Percentiles rank a stretch among this genome's conserved stretches.
These are phyloP conservation scores for Halocynthia aurantium DNA, from an alignment of 23 tunicate species.

Conservation along the genomic window DNA sequence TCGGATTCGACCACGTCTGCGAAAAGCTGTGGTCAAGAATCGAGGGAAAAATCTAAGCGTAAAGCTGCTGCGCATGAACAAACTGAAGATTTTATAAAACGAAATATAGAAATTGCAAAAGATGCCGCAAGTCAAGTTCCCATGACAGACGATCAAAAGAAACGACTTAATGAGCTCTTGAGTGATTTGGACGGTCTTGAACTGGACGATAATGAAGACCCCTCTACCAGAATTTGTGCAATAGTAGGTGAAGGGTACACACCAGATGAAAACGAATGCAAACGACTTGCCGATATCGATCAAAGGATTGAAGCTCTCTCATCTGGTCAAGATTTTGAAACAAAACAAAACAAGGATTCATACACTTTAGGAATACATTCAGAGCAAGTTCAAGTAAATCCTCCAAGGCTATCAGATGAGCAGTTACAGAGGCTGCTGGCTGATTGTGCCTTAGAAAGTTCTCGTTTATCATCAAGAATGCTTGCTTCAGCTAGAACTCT, in stretches of 20 bases:
- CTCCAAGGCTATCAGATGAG: constrained; percentile 45
- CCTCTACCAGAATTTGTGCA: too few species aligned
- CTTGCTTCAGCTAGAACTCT: neutral
- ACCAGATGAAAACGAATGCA: constrained; percentile 36
- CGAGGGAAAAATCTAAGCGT: neutral
- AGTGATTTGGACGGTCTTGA: constrained; percentile 44
- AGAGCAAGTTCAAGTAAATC: constrained; percentile 16
- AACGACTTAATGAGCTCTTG: constrained; percentile 45
- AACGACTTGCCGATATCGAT: constrained; percentile 49
- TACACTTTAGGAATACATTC: neutral
- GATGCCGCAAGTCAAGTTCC: constrained; percentile 69
- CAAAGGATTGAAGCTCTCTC: constrained; percentile 34
- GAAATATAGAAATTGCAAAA: constrained; percentile 75
- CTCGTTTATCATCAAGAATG: neutral
- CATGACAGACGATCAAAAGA: constrained; percentile 82
- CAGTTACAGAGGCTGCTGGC: constrained; percentile 56
- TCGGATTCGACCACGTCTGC: neutral
- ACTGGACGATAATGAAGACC: neutral
- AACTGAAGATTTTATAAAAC: constrained; percentile 52
- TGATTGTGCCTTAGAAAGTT: constrained; percentile 33
- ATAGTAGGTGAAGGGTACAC: constrained; percentile 47
- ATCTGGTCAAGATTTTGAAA: constrained; percentile 29
- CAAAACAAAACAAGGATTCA: constrained; percentile 38
- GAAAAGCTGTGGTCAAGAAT: neutral
- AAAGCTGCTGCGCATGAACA: constrained; percentile 3